Evolutionary conservation across 2,113 vertebrate genomes (phyloP), one percentile per base, ranked within the genome.

Genomic region (Lepus timidus): DNA sequence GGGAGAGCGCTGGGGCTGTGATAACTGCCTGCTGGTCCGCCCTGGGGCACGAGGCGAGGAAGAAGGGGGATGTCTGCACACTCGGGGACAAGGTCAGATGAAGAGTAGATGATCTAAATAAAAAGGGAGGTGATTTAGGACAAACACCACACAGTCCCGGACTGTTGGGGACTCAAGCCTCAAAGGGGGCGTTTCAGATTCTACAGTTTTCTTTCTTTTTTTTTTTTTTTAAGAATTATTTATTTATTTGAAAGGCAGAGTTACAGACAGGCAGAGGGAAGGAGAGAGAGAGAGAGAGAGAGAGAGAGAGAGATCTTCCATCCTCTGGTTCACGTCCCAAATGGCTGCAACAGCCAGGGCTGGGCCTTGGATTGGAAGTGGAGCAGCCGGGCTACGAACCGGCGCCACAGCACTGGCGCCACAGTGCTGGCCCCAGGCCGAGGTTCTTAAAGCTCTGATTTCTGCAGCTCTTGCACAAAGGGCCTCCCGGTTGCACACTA

Each of bases 1-100:
- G 3, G 8, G 78, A 82, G 68, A 49, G 25, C 13, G 19, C 14
- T 58, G 55, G 31, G 31, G n/a, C n/a, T 4, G 9, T 1, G 95
- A 68, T 92, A 90, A 78, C 64, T 58, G 76, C 74, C 78, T 80
- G 19, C 76, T 44, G 51, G 71, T 82, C 88, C 90, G 39, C 10
- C 1, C 8, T 12, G 82, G 64, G 79, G 89, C 51, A 64, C n/a
- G 7, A 0, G 65, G 81, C 9, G 0, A 68, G 58, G 71, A 74
- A 52, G 33, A 51, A 52, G 55, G 84, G 85, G 39, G 8, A 0
- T 82, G 65, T 82, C 75, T 51, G 64, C 29, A 39, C 52, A 16
- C 7, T 0, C 13, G 3, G n/a, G 51, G 84, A 87, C n/a, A 11
- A 85, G 78, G 55, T n/a, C 2, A 25, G 70, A 88, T 87, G 85